phyloP scores from a whole-genome alignment of 2,888 invertebrate genomes.

The Spisula subtruncata region DNA sequence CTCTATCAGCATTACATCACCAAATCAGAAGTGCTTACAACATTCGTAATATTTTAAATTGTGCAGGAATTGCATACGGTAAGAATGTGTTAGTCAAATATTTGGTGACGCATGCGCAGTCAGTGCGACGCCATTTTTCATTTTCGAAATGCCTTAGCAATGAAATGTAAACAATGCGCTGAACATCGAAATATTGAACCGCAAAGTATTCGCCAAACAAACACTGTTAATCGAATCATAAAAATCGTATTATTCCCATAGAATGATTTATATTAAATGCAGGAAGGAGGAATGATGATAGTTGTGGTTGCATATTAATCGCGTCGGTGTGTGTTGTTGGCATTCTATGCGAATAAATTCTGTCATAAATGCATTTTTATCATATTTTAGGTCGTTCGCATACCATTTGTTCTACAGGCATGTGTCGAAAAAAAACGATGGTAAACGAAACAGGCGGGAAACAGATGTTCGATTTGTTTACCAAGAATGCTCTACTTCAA shows the following conservation, averaged over 20 bases:
- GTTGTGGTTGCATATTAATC: not conserved
- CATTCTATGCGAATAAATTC: not conserved
- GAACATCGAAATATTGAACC: not conserved
- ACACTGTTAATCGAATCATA: not conserved
- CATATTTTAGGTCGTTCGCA: conserved; percentile 24
- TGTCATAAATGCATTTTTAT: conserved; percentile 23
- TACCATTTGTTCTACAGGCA: conserved; percentile 15
- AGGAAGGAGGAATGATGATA: not conserved
- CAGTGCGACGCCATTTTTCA: not conserved
- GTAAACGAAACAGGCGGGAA: conserved; percentile 8
- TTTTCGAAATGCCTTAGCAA: not conserved
- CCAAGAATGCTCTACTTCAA: not conserved
- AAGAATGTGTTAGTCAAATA: too few species aligned
- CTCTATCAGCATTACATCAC: too few species aligned
- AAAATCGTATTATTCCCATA: not conserved
- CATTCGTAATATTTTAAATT: too few species aligned
- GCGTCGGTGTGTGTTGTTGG: conserved; percentile 3
- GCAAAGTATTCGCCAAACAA: not conserved
- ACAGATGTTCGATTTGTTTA: not conserved
- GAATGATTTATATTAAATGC: conserved; percentile 21
- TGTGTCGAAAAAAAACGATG: not conserved
- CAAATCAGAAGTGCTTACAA: too few species aligned
- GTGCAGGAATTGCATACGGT: too few species aligned
- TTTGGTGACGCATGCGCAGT: not conserved
- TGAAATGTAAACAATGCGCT: not conserved